Evolutionary conservation across 1,140 invertebrate genomes (phyloP), one percentile per base, ranked within the genome.

Genomic region (Drosophila jambulina): DNA sequence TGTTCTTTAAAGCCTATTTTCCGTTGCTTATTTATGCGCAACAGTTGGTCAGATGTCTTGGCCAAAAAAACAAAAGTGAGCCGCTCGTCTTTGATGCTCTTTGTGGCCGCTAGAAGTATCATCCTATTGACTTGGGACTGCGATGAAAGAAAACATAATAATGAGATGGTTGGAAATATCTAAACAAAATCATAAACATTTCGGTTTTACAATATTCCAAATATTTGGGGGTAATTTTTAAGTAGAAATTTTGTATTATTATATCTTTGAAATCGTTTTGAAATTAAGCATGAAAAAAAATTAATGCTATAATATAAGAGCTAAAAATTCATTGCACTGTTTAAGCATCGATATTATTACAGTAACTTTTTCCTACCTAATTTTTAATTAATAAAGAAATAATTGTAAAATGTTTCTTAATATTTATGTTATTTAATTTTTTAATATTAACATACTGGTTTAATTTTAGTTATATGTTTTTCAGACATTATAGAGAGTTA

Each of bases 21-120:
- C 27, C 40, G 36, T 67, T 65, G 46, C 53, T 80, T 88, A 83
- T 88, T 88, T 88, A 88, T 77, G 84, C 72, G 78, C 84, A 88
- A 90, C 85, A 90, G 84, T 88, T 88, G 84, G 68, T 58, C 69
- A 23, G 54, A 79, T 81, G 59, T 65, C 29, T 72, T 60, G 15
- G n/a, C 27, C 27, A 69, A 60, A 72, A 72, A 75, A 76, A 67
- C 48, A 71, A 69, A 71, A 64, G 48, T 34, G 48, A 72, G 69
- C 51, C 65, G 58, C 42, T 23, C 12, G 54, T 38, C 62, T 61
- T 48, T 48, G 29, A 76, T 87, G 61, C 75, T 59, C 75, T 72
- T 15, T 32, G 17, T 8, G 36, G 69, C 12, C 8, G 21, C 43
- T 23, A 25, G 10, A 34, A 57, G n/a, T 27, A 45, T 53, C 7